Evolutionary conservation across 2,797 vertebrate genomes (phyloP).

Genomic region (Todus mexicanus): DNA sequence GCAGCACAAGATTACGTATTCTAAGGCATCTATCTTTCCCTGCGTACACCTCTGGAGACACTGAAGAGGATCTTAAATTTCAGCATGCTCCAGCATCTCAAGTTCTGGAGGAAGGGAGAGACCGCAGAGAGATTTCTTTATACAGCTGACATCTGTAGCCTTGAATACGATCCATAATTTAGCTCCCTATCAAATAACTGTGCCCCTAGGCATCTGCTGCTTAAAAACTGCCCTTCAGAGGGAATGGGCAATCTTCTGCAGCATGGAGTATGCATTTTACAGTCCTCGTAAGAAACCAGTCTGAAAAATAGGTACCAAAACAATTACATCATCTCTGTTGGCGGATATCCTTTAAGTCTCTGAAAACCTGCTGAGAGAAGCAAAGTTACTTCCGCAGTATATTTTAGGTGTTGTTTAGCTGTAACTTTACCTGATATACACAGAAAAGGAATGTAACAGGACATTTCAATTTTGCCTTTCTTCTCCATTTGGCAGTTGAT

Average conservation of each 20-base stretch:
- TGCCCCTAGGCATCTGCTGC: not conserved
- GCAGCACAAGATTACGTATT: not conserved
- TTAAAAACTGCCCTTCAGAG: not conserved
- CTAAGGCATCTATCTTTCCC: not conserved
- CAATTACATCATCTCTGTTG: not conserved
- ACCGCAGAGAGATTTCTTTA: not conserved
- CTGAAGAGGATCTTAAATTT: not conserved
- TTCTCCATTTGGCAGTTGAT: not conserved
- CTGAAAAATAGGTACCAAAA: not conserved
- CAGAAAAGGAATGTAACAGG: not conserved
- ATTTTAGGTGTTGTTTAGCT: not conserved
- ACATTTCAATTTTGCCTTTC: slow-evolving; percentile 11
- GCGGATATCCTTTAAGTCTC: not conserved
- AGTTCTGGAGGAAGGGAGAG: not conserved
- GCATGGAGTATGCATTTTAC: not conserved
- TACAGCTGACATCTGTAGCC: not conserved
- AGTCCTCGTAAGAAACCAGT: not conserved
- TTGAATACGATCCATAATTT: not conserved
- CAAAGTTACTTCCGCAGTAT: not conserved
- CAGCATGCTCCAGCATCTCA: not conserved
- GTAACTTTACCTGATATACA: not conserved
- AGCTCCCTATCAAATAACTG: not conserved
- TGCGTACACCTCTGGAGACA: not conserved
- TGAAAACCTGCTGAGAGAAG: not conserved
- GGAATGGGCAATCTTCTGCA: not conserved